These are phyloP conservation scores for Platalea minor DNA, from an alignment of 2,797 vertebrate genomes.

Conservation along the genomic window DNA sequence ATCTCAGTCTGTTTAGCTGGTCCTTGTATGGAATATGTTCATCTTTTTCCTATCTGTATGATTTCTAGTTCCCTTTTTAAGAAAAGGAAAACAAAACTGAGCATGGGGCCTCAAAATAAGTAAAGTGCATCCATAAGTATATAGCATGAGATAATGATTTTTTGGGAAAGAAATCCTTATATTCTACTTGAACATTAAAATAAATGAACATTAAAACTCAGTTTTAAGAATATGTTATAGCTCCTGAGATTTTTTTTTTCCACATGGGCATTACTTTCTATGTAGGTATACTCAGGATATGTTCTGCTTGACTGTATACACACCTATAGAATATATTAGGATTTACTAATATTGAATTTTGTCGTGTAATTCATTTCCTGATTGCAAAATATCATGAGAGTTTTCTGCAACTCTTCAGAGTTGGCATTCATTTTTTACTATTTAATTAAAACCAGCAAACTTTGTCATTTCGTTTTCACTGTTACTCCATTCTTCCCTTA, in stretches of 20 bases:
- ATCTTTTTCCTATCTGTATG: neutral
- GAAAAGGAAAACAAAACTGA: neutral
- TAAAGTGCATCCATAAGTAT: rapidly evolving
- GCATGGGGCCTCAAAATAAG: neutral
- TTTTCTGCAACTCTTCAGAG: neutral
- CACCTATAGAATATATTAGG: neutral
- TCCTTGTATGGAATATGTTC: rapidly evolving
- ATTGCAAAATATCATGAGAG: neutral
- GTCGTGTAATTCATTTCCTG: neutral
- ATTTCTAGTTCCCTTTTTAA: neutral
- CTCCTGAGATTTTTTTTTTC: neutral
- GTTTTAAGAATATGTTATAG: neutral
- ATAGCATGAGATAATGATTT: neutral
- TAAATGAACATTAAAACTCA: neutral
- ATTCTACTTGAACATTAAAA: neutral
- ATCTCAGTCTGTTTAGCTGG: neutral
- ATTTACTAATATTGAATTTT: neutral
- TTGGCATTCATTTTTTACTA: neutral
- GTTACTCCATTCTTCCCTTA: neutral
- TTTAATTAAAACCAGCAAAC: neutral
- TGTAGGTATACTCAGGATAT: neutral
- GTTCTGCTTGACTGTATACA: neutral
- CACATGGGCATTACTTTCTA: neutral
- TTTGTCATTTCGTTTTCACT: neutral
- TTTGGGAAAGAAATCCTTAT: rapidly evolving